Conservation (phyloP, 2,888 invertebrate species). For the Stegana nigrithorax region DNA sequence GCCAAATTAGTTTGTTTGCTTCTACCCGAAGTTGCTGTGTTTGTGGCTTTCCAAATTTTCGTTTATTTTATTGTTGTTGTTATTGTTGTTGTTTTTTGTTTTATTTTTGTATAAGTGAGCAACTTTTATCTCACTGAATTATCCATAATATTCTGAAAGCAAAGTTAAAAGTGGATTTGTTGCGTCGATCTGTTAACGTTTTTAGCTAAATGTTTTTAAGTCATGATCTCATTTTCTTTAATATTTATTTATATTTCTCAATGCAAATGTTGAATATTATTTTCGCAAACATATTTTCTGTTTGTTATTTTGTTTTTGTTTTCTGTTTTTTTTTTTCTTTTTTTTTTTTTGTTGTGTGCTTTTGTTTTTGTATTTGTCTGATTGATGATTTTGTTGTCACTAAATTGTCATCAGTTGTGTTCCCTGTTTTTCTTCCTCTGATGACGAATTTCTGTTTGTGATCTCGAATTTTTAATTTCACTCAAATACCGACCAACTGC, state of each 20-base stretch:
- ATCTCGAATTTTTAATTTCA: too few relatives aligned
- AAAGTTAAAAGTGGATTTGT: conserved; percentile 5
- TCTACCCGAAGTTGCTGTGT: too few relatives aligned
- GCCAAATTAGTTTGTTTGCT: background rate
- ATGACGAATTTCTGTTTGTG: too few relatives aligned
- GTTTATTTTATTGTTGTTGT: background rate
- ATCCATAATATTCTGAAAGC: conserved; percentile 5
- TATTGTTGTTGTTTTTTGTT: background rate
- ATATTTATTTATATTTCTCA: background rate
- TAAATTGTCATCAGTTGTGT: background rate
- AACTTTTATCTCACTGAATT: too few relatives aligned
- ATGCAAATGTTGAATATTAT: background rate
- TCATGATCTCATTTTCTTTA: conserved; percentile 20
- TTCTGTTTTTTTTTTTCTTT: background rate
- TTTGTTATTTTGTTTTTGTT: background rate
- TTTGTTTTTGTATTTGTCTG: background rate
- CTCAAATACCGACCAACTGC: background rate
- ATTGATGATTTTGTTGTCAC: background rate
- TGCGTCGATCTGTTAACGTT: too few relatives aligned
- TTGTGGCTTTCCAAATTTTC: too few relatives aligned
- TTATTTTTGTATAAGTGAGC: background rate
- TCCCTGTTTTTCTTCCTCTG: too few relatives aligned
- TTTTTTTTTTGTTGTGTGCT: background rate
- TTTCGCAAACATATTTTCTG: too few relatives aligned
- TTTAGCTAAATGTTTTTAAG: too few relatives aligned